Base-by-base conservation (phyloP, 2,113 vertebrate species). In the Solenodon paradoxus region DNA sequence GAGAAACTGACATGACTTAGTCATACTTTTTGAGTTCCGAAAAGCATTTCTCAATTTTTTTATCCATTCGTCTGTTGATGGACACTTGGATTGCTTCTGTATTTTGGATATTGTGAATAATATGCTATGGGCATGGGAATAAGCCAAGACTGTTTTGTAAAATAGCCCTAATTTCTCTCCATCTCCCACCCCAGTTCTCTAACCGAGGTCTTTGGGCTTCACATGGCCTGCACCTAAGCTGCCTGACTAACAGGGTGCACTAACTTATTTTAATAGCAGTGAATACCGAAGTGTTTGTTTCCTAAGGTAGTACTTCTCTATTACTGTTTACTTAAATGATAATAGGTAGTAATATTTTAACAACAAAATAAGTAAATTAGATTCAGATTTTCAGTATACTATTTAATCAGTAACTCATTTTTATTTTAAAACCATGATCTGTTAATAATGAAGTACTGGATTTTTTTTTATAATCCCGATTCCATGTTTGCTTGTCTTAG, bases 401-500 rank as follows among this genome's bases (percentile, higher is more conserved):
- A 0, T 51, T 78, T 87, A 72, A 55, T 81, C 55, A 83, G 19
- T 90, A 68, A 2, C 13, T 90, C 16, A 92, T 55, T 74, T 87
- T 80, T 84, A 38, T 53, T 9, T 15, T 89, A 71, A 88, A 59
- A 30, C 10, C 8, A 30, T 81, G 57, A 35, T 89, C 28, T 83
- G 2, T 64, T 88, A 45, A 59, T 71, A 15, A 32, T 63, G 75
- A 90, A 20, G 59, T 90, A 3, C 11, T 88, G 11, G 24, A 3
- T 71, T 1, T 47, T 95, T 96, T 89, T 49, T 5, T 35, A 72
- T 83, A 91, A 75, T 57, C 42, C n/a, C 35, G 90, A 45, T 2
- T 57, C 35, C 68, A 0, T 71, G 17, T 96, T 42, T 95, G 0
- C 55, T 66, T 79, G 81, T 81, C 47, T n/a, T 97, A 99, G 99